These are phyloP conservation scores for Zoanthus gigantus DNA, from an alignment of 92 coral and sea anemone genomes.

Conservation along the genomic window DNA sequence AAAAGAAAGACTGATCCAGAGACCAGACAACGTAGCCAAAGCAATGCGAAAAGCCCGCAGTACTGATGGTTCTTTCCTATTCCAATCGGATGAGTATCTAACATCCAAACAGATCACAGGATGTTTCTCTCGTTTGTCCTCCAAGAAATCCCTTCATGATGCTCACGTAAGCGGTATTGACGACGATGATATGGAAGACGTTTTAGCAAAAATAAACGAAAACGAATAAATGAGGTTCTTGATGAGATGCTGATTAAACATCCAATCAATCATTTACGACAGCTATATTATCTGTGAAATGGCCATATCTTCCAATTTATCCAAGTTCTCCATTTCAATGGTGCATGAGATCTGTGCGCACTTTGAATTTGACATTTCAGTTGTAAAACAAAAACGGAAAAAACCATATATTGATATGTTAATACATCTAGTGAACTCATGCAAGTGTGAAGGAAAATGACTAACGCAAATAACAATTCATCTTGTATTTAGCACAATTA, in stretches of 20 bases:
- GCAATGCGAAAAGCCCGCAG: no score
- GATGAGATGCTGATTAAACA: constrained; percentile 51
- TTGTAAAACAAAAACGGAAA: constrained; percentile 39
- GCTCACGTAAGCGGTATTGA: no score
- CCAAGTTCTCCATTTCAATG: no score
- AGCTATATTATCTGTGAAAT: constrained; percentile 4
- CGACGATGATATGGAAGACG: constrained; percentile 6
- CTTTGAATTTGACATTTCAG: background rate
- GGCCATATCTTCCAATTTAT: no score
- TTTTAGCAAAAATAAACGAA: constrained; percentile 34
- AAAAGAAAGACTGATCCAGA: background rate
- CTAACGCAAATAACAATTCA: no score
- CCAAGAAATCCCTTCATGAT: background rate
- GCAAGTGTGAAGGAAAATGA: no score
- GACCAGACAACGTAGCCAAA: no score
- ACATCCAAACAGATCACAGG: background rate
- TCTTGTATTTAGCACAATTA: no score
- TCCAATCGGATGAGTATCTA: background rate
- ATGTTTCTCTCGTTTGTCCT: background rate
- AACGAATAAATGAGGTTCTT: constrained; percentile 43
- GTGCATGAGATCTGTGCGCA: no score
- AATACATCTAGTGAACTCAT: no score
- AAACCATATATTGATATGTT: background rate
- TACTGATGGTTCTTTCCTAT: background rate
- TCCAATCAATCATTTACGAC: constrained; percentile 55